phyloP scores from a whole-genome alignment of 2,797 vertebrate genomes.

The Austrolebias charrua region DNA sequence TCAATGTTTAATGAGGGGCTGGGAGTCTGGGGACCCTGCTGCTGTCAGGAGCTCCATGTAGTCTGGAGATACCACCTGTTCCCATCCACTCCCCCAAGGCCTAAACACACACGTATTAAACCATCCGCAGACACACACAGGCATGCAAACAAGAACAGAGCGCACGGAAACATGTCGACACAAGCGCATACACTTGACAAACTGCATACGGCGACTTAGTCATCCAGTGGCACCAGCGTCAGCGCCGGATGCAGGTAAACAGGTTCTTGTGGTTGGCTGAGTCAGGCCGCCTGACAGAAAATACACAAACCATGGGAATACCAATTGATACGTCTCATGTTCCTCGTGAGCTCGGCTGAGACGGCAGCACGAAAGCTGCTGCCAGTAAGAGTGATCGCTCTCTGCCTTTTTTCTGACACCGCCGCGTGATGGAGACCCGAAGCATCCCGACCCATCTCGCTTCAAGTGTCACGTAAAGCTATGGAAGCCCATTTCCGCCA shows the following conservation, averaged over 20 bases:
- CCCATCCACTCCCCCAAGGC: constrained; percentile 70
- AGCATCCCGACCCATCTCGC: constrained; percentile 41
- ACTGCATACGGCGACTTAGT: constrained; percentile 70
- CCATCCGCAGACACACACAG: constrained; percentile 44
- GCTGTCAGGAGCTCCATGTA: constrained; percentile 80
- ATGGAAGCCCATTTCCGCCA: no score
- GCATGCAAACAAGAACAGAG: constrained; percentile 52
- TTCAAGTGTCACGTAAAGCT: constrained; percentile 7
- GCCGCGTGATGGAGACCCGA: constrained; percentile 61
- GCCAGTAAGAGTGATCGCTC: constrained; percentile 60
- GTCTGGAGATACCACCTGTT: constrained; percentile 80
- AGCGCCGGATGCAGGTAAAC: constrained; percentile 65
- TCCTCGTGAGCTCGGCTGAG: constrained; percentile 51
- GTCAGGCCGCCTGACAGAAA: constrained; percentile 63
- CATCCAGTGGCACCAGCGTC: constrained; percentile 67
- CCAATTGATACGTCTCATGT: constrained; percentile 71
- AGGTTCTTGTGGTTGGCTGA: constrained; percentile 65
- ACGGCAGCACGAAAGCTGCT: constrained; percentile 65
- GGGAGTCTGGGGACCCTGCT: constrained; percentile 77
- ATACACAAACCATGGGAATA: constrained; percentile 72
- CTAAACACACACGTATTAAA: constrained; percentile 45
- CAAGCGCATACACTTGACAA: constrained; percentile 66
- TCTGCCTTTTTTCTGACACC: constrained; percentile 54
- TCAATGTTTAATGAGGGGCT: constrained; percentile 83
- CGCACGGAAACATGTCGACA: constrained; percentile 46